Conservation (phyloP, 2,888 invertebrate genomes). For the Pasiphila rectangulata region DNA sequence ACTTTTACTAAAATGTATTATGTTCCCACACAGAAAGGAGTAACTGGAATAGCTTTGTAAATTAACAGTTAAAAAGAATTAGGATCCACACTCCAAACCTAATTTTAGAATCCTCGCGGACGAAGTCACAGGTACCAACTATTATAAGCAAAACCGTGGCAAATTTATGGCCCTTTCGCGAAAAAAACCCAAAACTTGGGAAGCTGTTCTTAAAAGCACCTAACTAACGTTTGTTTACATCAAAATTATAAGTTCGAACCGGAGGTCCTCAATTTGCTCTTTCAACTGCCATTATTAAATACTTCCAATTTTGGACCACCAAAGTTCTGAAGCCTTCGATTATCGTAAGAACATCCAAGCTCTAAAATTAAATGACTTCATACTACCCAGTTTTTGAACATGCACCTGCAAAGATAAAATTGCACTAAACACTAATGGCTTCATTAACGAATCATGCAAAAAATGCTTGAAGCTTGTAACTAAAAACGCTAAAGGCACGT, state of each 20-base stretch:
- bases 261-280: slow-evolving; percentile 52
- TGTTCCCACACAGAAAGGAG: no score
- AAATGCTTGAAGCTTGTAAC: neutral
- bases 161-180: no score
- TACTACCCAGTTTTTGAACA: slow-evolving; percentile 3
- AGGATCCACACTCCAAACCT: no score
- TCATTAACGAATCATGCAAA: neutral
- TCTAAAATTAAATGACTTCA: slow-evolving; percentile 20
- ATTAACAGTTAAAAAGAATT: no score
- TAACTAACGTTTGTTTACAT: slow-evolving; percentile 19
- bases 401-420: slow-evolving; percentile 14
- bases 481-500: no score
- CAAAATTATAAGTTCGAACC: slow-evolving; percentile 44
- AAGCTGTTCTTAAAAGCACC: neutral
- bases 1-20: no score
- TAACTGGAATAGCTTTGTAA: no score
- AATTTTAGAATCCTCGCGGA: no score
- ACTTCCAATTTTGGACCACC: slow-evolving; percentile 51
- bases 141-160: no score
- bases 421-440: neutral
- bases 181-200: slow-evolving; percentile 1
- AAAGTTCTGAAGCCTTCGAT: slow-evolving; percentile 35
- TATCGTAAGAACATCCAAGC: slow-evolving; percentile 1
- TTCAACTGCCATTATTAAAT: slow-evolving; percentile 61
- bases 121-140: no score